Conservation (phyloP, 2,113 vertebrate genomes). For the Rhadina sibilatrix region DNA sequence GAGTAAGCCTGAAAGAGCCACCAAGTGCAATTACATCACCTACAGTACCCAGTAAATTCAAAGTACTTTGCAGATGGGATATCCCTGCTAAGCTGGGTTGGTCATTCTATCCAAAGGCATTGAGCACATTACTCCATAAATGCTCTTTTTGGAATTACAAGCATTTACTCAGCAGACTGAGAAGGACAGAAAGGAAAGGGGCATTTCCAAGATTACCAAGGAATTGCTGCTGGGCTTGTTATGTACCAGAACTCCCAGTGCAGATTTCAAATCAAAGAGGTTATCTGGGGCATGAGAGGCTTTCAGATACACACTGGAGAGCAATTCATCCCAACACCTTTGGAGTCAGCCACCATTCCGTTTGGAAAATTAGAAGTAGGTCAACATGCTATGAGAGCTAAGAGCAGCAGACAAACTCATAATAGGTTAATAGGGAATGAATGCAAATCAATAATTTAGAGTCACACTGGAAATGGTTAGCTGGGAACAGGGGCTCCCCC, state of each 20-base stretch:
- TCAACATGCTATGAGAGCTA: background rate
- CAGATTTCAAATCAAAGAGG: background rate
- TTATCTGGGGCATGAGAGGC: background rate
- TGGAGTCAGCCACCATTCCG: background rate
- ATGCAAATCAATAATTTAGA: slow-evolving; percentile 34
- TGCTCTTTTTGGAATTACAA: background rate
- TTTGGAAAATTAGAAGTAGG: background rate
- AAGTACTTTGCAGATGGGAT: background rate
- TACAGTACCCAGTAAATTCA: background rate
- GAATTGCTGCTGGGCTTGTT: background rate
- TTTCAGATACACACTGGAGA: background rate
- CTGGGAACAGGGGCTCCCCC: background rate
- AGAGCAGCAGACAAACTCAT: background rate
- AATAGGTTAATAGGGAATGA: background rate
- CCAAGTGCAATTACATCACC: rapidly evolving
- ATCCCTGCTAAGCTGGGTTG: background rate
- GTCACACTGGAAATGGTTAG: background rate
- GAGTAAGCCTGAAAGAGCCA: background rate
- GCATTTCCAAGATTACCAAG: background rate
- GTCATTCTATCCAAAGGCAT: background rate
- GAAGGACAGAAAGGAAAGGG: background rate
- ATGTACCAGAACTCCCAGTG: background rate
- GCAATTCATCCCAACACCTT: background rate
- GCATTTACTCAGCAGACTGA: background rate
- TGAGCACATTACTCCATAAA: rapidly evolving